A percentile compares a stretch with the other conserved stretches of the same genome.
These are phyloP conservation scores for Galeruca laticollis DNA, from an alignment of 2,888 invertebrate species.

Conservation along the genomic window DNA sequence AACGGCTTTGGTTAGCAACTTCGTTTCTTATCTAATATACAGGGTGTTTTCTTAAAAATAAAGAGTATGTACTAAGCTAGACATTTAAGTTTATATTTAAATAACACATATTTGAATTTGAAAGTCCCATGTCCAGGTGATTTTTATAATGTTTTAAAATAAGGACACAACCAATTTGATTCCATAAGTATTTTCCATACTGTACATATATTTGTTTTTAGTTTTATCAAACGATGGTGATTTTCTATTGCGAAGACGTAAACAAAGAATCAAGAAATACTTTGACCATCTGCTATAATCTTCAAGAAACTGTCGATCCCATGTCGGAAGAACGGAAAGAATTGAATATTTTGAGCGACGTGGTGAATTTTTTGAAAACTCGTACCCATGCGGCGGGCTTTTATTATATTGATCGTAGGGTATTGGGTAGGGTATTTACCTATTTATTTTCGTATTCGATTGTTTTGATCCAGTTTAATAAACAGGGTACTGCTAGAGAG, in stretches of 20 bases:
- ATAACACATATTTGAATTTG: too few species aligned
- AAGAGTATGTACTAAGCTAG: too few species aligned
- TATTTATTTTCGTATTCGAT: slow-evolving; percentile 44
- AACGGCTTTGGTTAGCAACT: too few species aligned
- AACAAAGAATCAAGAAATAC: slow-evolving; percentile 45
- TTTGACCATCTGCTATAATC: slow-evolving; percentile 44
- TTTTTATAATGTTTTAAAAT: too few species aligned
- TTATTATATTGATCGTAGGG: slow-evolving; percentile 37
- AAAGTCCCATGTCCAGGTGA: too few species aligned
- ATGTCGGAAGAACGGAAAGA: slow-evolving; percentile 44
- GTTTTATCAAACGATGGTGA: slow-evolving; percentile 39
- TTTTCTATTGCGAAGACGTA: slow-evolving; percentile 44
- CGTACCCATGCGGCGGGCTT: slow-evolving; percentile 43
- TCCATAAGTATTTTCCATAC: too few species aligned
- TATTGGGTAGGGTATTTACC: slow-evolving; percentile 42
- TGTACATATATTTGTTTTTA: too few species aligned
- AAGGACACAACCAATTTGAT: too few species aligned
- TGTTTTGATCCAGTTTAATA: slow-evolving; percentile 46
- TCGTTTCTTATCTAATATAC: too few species aligned
- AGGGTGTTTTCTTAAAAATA: too few species aligned
- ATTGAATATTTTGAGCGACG: slow-evolving; percentile 41
- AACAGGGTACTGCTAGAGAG: slow-evolving; percentile 25
- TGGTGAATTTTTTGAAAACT: slow-evolving; percentile 42
- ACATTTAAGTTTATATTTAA: too few species aligned
- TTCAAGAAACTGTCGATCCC: slow-evolving; percentile 43